A percentile compares a stretch with the other conserved stretches of the same genome.
phyloP scores from a whole-genome alignment of 2,113 vertebrate genomes.

The Dasyornis broadbenti region DNA sequence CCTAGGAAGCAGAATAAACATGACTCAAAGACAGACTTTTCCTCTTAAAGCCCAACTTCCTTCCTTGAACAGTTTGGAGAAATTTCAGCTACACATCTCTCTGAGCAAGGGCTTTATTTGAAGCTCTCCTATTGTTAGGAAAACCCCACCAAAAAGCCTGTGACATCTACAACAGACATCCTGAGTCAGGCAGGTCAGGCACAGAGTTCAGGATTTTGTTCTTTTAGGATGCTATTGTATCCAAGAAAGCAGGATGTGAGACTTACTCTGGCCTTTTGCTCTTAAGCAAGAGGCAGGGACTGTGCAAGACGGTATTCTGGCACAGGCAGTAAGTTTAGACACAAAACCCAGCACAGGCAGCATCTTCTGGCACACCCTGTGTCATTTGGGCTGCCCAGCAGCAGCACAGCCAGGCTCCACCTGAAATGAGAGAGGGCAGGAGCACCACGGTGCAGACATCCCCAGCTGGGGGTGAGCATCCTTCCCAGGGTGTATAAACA shows the following conservation, averaged over 20 bases:
- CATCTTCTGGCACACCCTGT: not conserved
- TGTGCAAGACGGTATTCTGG: not conserved
- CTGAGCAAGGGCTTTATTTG: not conserved
- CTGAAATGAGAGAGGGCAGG: not conserved
- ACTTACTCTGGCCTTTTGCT: not conserved
- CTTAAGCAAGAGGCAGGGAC: not conserved
- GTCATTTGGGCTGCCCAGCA: not conserved
- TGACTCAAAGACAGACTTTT: conserved; percentile 11
- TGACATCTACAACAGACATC: not conserved
- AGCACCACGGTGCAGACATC: fast-evolving
- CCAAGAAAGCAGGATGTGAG: conserved; percentile 24
- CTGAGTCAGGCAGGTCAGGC: conserved; percentile 40
- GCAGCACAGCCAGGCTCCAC: not conserved
- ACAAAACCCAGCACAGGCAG: not conserved
- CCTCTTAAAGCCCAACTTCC: conserved; percentile 24
- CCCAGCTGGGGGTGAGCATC: not conserved
- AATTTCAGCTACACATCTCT: not conserved
- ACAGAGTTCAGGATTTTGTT: not conserved
- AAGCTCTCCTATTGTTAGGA: not conserved
- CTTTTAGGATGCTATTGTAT: not conserved
- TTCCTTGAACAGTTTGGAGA: conserved; percentile 19
- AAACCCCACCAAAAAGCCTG: not conserved
- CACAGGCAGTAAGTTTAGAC: not conserved
- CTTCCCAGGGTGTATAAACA: not conserved
- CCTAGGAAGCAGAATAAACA: conserved; percentile 27